phyloP scores from a whole-genome alignment of 2,888 invertebrate species.

The Agonopterix alstromeriana region DNA sequence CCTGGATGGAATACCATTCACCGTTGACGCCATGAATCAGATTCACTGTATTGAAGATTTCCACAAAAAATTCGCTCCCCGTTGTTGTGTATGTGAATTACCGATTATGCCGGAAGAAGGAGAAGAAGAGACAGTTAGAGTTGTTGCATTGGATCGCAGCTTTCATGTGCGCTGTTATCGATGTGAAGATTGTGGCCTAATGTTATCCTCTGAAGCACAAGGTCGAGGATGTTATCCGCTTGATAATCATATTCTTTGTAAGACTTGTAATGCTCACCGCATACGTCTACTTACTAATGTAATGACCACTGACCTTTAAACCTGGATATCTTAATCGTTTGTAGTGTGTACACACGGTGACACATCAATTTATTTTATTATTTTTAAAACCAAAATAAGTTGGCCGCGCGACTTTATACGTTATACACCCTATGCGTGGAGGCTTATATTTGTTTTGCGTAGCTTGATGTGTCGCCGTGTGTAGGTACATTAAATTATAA shows the following conservation, averaged over 20 bases:
- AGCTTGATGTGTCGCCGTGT: no score
- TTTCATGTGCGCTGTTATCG: constrained; percentile 98
- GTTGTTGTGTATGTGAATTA: constrained; percentile 96
- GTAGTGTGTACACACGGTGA: no score
- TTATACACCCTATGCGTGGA: no score
- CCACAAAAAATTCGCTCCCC: constrained; percentile 99
- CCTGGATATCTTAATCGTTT: not conserved
- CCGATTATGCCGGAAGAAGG: constrained; percentile 99
- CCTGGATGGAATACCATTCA: constrained; percentile 98
- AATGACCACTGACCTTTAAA: constrained; percentile 85
- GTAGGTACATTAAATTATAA: not conserved
- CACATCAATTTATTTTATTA: no score
- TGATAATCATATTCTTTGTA: constrained; percentile 97
- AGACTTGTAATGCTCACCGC: constrained; percentile 96
- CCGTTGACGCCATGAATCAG: constrained; percentile 98
- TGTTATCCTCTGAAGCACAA: constrained; percentile 95
- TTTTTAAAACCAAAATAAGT: no score
- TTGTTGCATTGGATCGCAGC: constrained; percentile 97
- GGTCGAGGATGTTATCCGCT: constrained; percentile 98
- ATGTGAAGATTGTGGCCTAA: constrained; percentile 95
- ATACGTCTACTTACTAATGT: constrained; percentile 92
- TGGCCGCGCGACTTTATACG: no score
- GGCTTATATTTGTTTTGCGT: no score
- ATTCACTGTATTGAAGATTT: constrained; percentile 99
- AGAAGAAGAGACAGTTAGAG: constrained; percentile 97